Evolutionary conservation across 2,888 invertebrate genomes (phyloP).

Genomic region (Ptilodon capucinus): DNA sequence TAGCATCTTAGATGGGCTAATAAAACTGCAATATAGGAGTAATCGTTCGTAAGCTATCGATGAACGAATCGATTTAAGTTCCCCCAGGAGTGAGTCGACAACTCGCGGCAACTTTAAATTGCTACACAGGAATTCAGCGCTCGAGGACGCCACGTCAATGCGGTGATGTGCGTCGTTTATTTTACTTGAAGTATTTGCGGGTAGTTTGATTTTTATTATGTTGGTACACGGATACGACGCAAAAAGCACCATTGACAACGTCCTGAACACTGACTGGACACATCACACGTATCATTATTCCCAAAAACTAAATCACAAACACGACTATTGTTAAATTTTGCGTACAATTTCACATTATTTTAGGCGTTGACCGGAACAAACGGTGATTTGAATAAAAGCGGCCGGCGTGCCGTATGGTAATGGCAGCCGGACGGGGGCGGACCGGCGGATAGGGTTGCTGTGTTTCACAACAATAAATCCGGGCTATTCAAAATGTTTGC

Average conservation of each 20-base stretch:
- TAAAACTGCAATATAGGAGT: constrained; percentile 69
- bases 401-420: constrained; percentile 35
- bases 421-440: constrained; percentile 41
- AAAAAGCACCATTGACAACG: no score
- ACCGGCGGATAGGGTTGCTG: constrained; percentile 24
- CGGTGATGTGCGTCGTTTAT: not conserved
- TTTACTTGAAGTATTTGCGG: not conserved
- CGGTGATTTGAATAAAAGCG: constrained; percentile 34
- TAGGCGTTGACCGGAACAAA: constrained; percentile 40
- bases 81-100: constrained; percentile 62
- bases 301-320: constrained; percentile 15
- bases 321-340: constrained; percentile 26
- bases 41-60: constrained; percentile 77
- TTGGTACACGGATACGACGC: no score
- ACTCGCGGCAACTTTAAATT: constrained; percentile 75
- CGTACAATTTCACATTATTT: constrained; percentile 37
- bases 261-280: not conserved
- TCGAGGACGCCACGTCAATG: constrained; percentile 38
- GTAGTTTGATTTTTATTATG: not conserved
- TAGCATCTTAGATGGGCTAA: constrained; percentile 53
- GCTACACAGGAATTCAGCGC: constrained; percentile 72
- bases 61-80: constrained; percentile 81
- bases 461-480: not conserved
- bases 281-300: not conserved
- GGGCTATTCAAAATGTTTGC: not conserved